These are phyloP conservation scores for Acanthosepion pharaonis DNA, from an alignment of 2,888 invertebrate genomes.

Conservation along the genomic window DNA sequence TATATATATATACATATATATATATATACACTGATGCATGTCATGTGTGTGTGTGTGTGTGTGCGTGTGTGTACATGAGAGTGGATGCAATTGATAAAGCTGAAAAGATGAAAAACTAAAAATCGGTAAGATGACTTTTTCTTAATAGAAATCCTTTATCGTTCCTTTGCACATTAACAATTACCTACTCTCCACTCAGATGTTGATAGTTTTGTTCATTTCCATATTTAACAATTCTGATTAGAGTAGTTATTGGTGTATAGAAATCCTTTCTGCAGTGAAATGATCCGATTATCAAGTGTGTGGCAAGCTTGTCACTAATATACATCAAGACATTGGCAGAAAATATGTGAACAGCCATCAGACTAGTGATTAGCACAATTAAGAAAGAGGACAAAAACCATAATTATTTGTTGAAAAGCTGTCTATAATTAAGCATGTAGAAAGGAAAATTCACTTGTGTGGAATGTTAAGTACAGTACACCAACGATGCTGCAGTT, in stretches of 20 bases:
- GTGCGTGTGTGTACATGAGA: neutral
- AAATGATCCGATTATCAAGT: constrained; percentile 33
- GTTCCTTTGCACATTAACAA: neutral
- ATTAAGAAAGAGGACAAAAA: constrained; percentile 25
- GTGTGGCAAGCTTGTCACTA: constrained; percentile 20
- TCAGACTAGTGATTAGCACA: constrained; percentile 33
- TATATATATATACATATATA: no score
- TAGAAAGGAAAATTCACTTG: constrained; percentile 23
- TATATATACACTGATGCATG: no score
- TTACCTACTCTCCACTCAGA: neutral
- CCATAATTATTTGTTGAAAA: constrained; percentile 33
- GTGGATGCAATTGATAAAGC: neutral
- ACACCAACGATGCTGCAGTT: constrained; percentile 33
- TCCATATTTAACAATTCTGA: constrained; percentile 14
- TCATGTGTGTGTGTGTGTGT: neutral
- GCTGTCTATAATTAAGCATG: constrained; percentile 33
- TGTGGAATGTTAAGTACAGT: constrained; percentile 33
- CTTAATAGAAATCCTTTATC: neutral
- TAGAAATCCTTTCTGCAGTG: neutral
- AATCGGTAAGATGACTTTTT: neutral
- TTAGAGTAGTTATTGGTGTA: neutral
- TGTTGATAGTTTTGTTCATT: neutral
- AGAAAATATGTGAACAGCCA: constrained; percentile 33
- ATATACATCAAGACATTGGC: constrained; percentile 33
- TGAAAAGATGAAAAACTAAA: neutral